These are phyloP conservation scores for Morinoia aosen DNA, from an alignment of 2,888 invertebrate species.

Conservation along the genomic window DNA sequence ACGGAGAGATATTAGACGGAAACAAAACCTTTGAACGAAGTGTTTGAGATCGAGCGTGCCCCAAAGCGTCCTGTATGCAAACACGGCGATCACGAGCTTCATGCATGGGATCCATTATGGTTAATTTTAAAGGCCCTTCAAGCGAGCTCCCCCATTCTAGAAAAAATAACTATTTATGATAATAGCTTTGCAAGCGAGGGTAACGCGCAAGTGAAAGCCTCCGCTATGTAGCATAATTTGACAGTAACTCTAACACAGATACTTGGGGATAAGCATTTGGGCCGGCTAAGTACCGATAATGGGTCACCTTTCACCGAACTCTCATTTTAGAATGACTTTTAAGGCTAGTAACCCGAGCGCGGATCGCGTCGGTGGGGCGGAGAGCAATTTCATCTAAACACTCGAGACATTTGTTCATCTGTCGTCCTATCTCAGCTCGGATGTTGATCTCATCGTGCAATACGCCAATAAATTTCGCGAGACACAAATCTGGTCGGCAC, in stretches of 20 bases:
- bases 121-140: not conserved
- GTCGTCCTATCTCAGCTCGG: slow-evolving; percentile 15
- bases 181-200: not conserved
- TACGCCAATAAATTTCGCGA: slow-evolving; percentile 38
- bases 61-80: not conserved
- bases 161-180: not conserved
- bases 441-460: slow-evolving; percentile 20
- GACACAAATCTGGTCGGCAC: slow-evolving; percentile 38
- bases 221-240: not conserved
- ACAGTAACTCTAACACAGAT: slow-evolving; percentile 8
- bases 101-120: not conserved
- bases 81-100: not conserved
- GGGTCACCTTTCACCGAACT: slow-evolving; percentile 26
- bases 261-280: slow-evolving; percentile 16
- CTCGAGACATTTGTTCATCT: slow-evolving; percentile 34
- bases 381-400: slow-evolving; percentile 24
- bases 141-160: not conserved
- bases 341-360: slow-evolving; percentile 29
- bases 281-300: slow-evolving; percentile 36
- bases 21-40: not conserved
- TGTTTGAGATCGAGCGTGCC: not conserved
- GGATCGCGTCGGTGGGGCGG: not conserved
- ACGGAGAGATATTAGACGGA: not conserved
- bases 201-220: not conserved
- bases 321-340: slow-evolving; percentile 41